These are phyloP conservation scores for Proctacanthus coquilletti DNA, from an alignment of 1,140 invertebrate species.

Conservation along the genomic window DNA sequence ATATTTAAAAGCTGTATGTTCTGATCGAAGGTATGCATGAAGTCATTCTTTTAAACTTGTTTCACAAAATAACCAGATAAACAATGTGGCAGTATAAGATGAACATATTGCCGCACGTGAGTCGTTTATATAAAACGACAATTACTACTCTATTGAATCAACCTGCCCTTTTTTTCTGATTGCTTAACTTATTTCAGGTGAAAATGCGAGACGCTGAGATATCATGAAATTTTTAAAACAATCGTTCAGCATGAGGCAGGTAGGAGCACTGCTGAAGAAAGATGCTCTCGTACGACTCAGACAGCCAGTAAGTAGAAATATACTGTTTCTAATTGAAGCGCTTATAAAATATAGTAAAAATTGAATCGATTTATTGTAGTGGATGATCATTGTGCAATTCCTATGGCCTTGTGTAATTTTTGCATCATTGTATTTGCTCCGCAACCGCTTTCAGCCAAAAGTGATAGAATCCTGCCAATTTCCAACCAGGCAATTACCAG, in stretches of 20 bases:
- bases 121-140: too few relatives aligned
- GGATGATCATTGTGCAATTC: conserved; percentile 17
- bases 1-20: too few relatives aligned
- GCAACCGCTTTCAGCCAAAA: conserved; percentile 19
- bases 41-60: too few relatives aligned
- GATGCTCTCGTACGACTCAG: conserved; percentile 23
- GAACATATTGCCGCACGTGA: too few relatives aligned
- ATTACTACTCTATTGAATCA: too few relatives aligned
- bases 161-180: too few relatives aligned
- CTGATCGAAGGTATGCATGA: too few relatives aligned
- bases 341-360: neutral
- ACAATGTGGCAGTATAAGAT: too few relatives aligned
- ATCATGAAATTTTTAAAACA: conserved; percentile 10
- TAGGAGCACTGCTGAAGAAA: conserved; percentile 23
- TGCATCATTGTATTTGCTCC: conserved; percentile 23
- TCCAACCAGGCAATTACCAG: conserved; percentile 41
- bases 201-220: neutral
- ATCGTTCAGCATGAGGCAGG: conserved; percentile 15
- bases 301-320: conserved; percentile 13
- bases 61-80: too few relatives aligned
- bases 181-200: too few relatives aligned
- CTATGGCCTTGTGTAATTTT: conserved; percentile 21
- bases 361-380: conserved; percentile 8
- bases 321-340: neutral
- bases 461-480: conserved; percentile 34